Evolutionary conservation across 2,113 vertebrate genomes (phyloP).

Genomic region (Oncorhynchus gorbuscha): DNA sequence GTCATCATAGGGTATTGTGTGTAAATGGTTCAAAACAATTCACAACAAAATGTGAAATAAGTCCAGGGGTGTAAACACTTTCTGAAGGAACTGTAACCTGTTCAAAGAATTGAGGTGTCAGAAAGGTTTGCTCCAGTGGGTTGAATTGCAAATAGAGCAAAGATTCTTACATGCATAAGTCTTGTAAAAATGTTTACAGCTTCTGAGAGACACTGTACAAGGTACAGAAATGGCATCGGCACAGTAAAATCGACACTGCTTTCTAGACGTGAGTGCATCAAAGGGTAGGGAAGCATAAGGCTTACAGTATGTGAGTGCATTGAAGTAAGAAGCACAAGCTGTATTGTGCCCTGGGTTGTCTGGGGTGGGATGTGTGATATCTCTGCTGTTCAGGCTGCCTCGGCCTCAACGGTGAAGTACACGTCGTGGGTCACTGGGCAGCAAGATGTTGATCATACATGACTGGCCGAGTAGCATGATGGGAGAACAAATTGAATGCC

Average conservation of each 20-base stretch:
- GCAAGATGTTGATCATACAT: constrained; percentile 51
- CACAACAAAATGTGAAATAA: too few relatives aligned
- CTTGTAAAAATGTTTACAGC: constrained; percentile 34
- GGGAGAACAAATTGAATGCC: constrained; percentile 71
- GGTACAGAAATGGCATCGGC: too few relatives aligned
- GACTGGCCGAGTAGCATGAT: constrained; percentile 64
- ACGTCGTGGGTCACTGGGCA: constrained; percentile 55
- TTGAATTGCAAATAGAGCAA: constrained; percentile 55
- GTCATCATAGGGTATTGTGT: too few relatives aligned
- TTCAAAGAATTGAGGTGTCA: constrained; percentile 47
- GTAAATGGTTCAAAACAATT: too few relatives aligned
- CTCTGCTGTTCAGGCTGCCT: constrained; percentile 18
- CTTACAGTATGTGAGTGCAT: not conserved
- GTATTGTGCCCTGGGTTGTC: constrained; percentile 18
- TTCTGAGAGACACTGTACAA: not conserved
- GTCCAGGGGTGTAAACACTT: too few relatives aligned
- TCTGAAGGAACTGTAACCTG: not conserved
- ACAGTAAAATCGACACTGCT: not conserved
- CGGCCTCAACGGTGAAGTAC: constrained; percentile 37
- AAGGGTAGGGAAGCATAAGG: not conserved
- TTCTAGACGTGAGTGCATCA: constrained; percentile 22
- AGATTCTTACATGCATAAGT: constrained; percentile 32
- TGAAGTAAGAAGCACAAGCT: constrained; percentile 41
- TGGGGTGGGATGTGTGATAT: constrained; percentile 1
- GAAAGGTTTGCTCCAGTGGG: constrained; percentile 46